These are phyloP conservation scores for Corythornis madagascariensis DNA, from an alignment of 2,113 vertebrate genomes.

Conservation along the genomic window DNA sequence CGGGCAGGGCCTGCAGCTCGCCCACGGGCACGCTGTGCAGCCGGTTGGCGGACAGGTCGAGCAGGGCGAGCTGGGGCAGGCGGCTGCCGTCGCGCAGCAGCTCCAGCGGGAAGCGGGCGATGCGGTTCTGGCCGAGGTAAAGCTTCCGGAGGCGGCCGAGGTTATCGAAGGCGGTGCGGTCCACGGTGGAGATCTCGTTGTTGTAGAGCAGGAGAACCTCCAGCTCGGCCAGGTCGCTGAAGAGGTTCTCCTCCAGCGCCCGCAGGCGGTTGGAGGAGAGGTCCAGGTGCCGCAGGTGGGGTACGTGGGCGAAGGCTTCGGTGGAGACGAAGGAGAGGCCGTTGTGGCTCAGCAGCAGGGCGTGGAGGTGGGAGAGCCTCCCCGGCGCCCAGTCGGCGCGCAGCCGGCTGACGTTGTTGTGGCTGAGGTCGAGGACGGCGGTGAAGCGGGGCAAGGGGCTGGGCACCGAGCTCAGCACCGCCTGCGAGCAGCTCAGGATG, in stretches of 20 bases:
- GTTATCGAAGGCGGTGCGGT: constrained; percentile 85
- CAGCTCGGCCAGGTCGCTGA: constrained; percentile 84
- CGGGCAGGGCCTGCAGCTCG: constrained; percentile 85
- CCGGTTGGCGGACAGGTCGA: constrained; percentile 91
- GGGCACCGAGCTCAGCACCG: constrained; percentile 81
- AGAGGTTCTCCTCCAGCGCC: constrained; percentile 87
- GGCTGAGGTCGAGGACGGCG: constrained; percentile 89
- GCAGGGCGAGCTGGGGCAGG: constrained; percentile 83
- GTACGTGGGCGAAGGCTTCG: constrained; percentile 87
- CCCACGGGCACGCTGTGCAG: constrained; percentile 81
- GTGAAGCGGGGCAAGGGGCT: constrained; percentile 82
- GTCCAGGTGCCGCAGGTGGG: constrained; percentile 88
- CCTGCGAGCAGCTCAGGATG: constrained; percentile 95
- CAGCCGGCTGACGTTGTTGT: constrained; percentile 85
- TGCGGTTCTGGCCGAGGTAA: constrained; percentile 92
- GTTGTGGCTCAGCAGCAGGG: constrained; percentile 91
- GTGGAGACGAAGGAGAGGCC: constrained; percentile 88
- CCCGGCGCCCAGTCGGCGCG: constrained; percentile 85
- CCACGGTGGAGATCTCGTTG: constrained; percentile 88
- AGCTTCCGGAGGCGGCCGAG: constrained; percentile 89
- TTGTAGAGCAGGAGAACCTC: constrained; percentile 96
- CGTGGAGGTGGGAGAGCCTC: constrained; percentile 84
- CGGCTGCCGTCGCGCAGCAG: constrained; percentile 85
- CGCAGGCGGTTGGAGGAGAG: constrained; percentile 89
- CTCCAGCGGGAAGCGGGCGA: constrained; percentile 90